Percentiles rank a stretch among this genome's conserved stretches.
Evolutionary conservation across 2,797 vertebrate species (phyloP).

Genomic region (Graptemys geographica): DNA sequence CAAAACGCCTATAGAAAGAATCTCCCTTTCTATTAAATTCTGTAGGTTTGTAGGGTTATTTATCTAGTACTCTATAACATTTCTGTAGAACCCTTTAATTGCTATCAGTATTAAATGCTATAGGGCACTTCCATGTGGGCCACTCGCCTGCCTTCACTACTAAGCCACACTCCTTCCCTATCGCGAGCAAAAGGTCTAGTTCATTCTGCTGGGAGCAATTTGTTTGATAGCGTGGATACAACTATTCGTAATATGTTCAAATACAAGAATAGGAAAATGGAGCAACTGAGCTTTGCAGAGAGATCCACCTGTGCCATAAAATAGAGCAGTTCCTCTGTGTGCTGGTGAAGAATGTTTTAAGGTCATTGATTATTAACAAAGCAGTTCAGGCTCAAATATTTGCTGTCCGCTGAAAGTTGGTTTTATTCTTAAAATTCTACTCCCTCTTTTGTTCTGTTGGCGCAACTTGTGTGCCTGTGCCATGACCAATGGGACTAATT

Average conservation of each 20-base stretch:
- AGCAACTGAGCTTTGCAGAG: background rate
- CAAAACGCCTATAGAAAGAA: background rate
- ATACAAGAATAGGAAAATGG: background rate
- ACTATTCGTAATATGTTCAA: background rate
- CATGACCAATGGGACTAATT: background rate
- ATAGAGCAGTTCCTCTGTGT: background rate
- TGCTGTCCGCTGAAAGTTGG: background rate
- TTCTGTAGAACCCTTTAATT: background rate
- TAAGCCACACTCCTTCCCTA: background rate
- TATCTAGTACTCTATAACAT: fast-evolving
- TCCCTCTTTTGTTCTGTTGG: background rate
- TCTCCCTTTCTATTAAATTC: background rate
- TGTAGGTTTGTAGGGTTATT: background rate
- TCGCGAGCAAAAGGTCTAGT: background rate
- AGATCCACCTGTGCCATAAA: background rate
- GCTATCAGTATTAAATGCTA: fast-evolving
- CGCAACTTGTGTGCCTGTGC: background rate
- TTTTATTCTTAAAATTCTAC: background rate
- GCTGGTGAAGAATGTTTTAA: background rate
- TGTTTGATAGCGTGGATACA: background rate
- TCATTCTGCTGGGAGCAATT: background rate
- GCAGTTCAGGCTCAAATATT: background rate
- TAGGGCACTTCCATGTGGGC: fast-evolving
- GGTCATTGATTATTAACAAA: background rate
- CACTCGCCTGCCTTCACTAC: background rate